Conservation (phyloP, 2,797 vertebrate species). For the Sebastes taczanowskii region DNA sequence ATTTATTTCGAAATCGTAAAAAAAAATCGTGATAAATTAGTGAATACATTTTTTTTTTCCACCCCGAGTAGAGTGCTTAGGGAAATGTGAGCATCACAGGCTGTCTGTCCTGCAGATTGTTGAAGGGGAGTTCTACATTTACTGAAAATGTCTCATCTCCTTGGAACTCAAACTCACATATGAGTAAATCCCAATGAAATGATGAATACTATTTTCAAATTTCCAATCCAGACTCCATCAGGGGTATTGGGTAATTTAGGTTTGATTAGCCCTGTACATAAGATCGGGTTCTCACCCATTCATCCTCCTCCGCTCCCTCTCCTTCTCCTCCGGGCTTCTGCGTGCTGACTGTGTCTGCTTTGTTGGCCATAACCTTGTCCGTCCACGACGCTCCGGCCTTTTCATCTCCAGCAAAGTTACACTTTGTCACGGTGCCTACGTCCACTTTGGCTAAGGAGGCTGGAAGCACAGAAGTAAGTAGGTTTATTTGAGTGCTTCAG, state of each 20-base stretch:
- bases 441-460: slow-evolving; percentile 89
- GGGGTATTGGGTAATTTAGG: too few species aligned
- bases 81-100: too few species aligned
- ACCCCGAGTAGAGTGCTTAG: too few species aligned
- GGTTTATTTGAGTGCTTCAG: background rate
- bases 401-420: slow-evolving; percentile 90
- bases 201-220: background rate
- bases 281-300: slow-evolving; percentile 85
- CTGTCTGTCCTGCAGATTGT: background rate
- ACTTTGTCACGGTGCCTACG: slow-evolving; percentile 87
- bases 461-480: slow-evolving; percentile 42
- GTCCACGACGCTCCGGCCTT: slow-evolving; percentile 89
- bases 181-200: background rate
- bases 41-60: too few species aligned
- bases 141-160: too few species aligned
- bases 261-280: background rate
- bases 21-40: too few species aligned
- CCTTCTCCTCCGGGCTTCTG: slow-evolving; percentile 64
- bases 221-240: background rate
- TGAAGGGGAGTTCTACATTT: background rate
- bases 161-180: background rate
- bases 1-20: too few species aligned
- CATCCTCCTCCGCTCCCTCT: slow-evolving; percentile 87
- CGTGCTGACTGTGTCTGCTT: slow-evolving; percentile 46
- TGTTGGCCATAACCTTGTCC: slow-evolving; percentile 89